phyloP scores from a whole-genome alignment of 2,888 invertebrate species.

The Bugula neritina region DNA sequence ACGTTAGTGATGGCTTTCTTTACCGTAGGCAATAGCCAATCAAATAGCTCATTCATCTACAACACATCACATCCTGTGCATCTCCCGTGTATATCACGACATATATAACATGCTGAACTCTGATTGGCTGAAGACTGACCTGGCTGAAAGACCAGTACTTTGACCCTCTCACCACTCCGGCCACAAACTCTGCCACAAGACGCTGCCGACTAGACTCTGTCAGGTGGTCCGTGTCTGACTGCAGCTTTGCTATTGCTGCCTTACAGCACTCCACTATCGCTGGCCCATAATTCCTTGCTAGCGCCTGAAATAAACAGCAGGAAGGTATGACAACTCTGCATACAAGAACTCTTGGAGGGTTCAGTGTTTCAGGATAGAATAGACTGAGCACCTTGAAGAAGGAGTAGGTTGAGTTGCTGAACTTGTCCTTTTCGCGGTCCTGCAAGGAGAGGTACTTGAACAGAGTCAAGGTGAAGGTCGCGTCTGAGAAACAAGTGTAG shows the following conservation, averaged over 20 bases:
- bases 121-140: too few species aligned
- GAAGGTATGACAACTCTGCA: too few species aligned
- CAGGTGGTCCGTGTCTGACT: conserved; percentile 56
- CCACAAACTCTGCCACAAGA: conserved; percentile 74
- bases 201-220: conserved; percentile 72
- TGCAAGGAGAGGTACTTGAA: conserved; percentile 71
- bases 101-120: too few species aligned
- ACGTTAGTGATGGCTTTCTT: conserved; percentile 63
- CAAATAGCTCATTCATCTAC: conserved; percentile 61
- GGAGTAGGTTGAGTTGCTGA: conserved; percentile 64
- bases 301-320: conserved; percentile 51
- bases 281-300: conserved; percentile 74
- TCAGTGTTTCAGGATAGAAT: neutral
- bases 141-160: conserved; percentile 71
- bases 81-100: too few species aligned
- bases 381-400: conserved; percentile 65
- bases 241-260: conserved; percentile 63
- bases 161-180: conserved; percentile 72
- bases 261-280: conserved; percentile 61
- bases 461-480: conserved; percentile 65
- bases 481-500: conserved; percentile 64
- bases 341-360: neutral
- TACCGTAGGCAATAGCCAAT: conserved; percentile 62
- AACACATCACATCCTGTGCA: conserved; percentile 17
- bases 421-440: conserved; percentile 78